Evolutionary conservation across 2,797 vertebrate genomes (phyloP).

Genomic region (Parotocinclus haroldoi): DNA sequence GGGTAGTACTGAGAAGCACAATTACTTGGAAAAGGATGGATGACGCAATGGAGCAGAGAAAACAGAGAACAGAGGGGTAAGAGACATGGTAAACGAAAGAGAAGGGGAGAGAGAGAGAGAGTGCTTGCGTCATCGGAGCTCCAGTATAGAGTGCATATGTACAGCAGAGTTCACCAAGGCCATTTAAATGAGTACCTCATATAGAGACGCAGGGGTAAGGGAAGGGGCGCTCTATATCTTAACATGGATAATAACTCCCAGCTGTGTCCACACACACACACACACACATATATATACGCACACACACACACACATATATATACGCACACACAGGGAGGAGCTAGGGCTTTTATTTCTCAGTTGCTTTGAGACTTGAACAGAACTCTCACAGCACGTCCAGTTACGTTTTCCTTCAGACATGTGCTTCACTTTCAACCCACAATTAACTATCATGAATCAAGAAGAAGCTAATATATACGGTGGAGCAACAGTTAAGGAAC

Average conservation of each 20-base stretch:
- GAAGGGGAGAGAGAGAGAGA: constrained; percentile 14
- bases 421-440: no score
- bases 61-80: constrained; percentile 4
- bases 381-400: constrained; percentile 11
- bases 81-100: constrained; percentile 13
- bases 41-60: constrained; percentile 50
- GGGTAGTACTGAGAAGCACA: constrained; percentile 39
- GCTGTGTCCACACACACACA: constrained; percentile 51
- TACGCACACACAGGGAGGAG: constrained; percentile 29
- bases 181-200: constrained; percentile 50
- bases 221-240: constrained; percentile 54
- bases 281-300: constrained; percentile 21
- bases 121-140: constrained; percentile 20
- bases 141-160: constrained; percentile 47
- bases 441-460: no score
- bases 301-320: constrained; percentile 19
- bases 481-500: no score
- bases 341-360: constrained; percentile 42
- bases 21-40: constrained; percentile 44
- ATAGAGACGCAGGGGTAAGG: constrained; percentile 44
- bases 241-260: constrained; percentile 60
- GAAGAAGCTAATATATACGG: no score
- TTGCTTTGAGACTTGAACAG: constrained; percentile 40
- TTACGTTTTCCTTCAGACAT: no score
- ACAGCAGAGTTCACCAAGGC: constrained; percentile 48